These are phyloP conservation scores for Clusia tigrina DNA, from an alignment of 2,888 invertebrate species.

Conservation along the genomic window DNA sequence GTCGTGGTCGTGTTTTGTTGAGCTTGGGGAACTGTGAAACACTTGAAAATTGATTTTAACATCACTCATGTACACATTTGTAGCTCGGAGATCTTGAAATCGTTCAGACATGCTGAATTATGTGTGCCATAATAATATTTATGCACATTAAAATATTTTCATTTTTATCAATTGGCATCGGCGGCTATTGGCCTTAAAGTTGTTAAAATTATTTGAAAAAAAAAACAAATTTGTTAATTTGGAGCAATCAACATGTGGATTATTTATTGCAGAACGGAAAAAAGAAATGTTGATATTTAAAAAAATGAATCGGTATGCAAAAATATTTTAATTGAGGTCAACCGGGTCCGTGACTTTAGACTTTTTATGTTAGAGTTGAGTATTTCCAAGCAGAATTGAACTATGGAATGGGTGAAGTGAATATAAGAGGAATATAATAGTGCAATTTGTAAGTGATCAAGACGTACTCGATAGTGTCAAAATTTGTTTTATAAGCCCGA, in stretches of 20 bases:
- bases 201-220: slow-evolving; percentile 17
- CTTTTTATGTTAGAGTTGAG: too few relatives aligned
- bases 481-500: too few relatives aligned
- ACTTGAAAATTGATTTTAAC: not conserved
- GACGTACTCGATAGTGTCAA: too few relatives aligned
- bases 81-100: not conserved
- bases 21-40: not conserved
- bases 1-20: too few relatives aligned
- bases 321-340: not conserved
- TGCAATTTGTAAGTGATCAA: too few relatives aligned
- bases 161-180: slow-evolving; percentile 6
- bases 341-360: not conserved
- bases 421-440: too few relatives aligned
- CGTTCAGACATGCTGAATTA: not conserved
- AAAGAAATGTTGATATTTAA: not conserved
- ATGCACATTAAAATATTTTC: not conserved
- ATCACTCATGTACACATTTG: too few relatives aligned
- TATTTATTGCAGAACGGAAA: not conserved
- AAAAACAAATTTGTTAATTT: too few relatives aligned
- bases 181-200: slow-evolving; percentile 22
- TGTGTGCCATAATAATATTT: slow-evolving; percentile 21
- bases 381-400: too few relatives aligned
- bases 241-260: not conserved
- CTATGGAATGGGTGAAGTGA: too few relatives aligned
- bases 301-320: not conserved